These are phyloP conservation scores for Caenorhabditis briggsae DNA, from an alignment of 1,140 invertebrate species.

Conservation along the genomic window DNA sequence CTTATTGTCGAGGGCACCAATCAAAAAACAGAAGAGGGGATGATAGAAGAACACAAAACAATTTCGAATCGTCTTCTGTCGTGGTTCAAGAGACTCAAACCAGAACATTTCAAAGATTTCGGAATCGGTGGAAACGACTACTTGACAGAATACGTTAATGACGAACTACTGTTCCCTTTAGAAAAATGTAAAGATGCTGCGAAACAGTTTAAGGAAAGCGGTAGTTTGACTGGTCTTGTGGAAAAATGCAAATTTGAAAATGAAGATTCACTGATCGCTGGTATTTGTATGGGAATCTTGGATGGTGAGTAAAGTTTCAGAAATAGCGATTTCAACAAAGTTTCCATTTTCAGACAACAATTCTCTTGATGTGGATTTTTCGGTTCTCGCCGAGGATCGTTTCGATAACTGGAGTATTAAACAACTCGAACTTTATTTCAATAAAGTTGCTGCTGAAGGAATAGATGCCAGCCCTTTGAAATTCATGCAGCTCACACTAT, in stretches of 20 bases:
- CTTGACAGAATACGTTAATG: not conserved
- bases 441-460: not conserved
- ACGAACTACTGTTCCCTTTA: not conserved
- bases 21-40: conserved; percentile 6
- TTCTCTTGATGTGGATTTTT: not conserved
- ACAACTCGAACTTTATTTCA: not conserved
- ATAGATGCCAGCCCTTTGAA: not conserved
- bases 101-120: not conserved
- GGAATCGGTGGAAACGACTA: not conserved
- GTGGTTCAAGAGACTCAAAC: not conserved
- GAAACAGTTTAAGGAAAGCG: not conserved
- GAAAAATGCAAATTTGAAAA: not conserved
- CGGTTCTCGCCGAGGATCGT: not conserved
- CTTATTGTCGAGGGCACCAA: not conserved
- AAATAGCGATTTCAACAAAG: not conserved
- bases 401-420: not conserved
- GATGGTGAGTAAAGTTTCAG: not conserved
- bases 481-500: conserved; percentile 27
- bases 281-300: conserved; percentile 12
- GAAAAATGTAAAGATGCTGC: conserved; percentile 1
- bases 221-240: not conserved
- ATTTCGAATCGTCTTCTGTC: not conserved
- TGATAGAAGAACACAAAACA: not conserved
- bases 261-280: not conserved
- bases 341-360: not conserved